Base-by-base conservation (phyloP, 2,888 invertebrate genomes). In the Orthosia gracilis region DNA sequence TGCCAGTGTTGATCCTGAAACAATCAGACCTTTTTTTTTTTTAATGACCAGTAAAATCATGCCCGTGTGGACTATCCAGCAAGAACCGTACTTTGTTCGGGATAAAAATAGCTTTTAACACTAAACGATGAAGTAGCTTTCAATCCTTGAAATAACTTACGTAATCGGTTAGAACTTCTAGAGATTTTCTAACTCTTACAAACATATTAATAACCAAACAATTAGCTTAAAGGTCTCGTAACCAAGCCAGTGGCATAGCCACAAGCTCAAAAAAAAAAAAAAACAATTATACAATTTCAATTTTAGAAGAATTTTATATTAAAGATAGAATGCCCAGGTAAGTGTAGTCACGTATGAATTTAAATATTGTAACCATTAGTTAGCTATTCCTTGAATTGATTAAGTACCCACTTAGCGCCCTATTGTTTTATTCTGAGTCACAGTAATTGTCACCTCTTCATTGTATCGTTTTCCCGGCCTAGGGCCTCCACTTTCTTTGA, bases 391-490 rank as follows among this genome's bases (percentile, higher is more conserved):
- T 45, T 64, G 70, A 71, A 80, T 80, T 61, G 52, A 71, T 80
- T 62, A 61, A 21, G 21, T 61, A 69, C 65, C 65, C 64, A 66
- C 57, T 59, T 64, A 63, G 26, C 58, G 5, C n/a, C 15, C 70
- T 15, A 80, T 76, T 75, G 75, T 75, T 61, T 76, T 54, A 69
- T 63, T 47, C 58, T 77, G 82, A 80, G 63, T 81, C 82, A 80
- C n/a, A 31, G 50, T 67, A 73, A 72, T 64, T 63, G 66, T 66
- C 17, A 18, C 61, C 57, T 59, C n/a, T 52, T 40, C 67, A 65
- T 26, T 18, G 66, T 45, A 73, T 63, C 40, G 54, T 21, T 40
- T 72, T 49, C 59, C 76, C 55, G 62, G 58, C 52, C 1, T 49
- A 58, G 54, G 62, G 59, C 54, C 54, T 61, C 40, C 55, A 70